Evolutionary conservation across 1,140 invertebrate genomes (phyloP).

Genomic region (Eupeodes corollae): DNA sequence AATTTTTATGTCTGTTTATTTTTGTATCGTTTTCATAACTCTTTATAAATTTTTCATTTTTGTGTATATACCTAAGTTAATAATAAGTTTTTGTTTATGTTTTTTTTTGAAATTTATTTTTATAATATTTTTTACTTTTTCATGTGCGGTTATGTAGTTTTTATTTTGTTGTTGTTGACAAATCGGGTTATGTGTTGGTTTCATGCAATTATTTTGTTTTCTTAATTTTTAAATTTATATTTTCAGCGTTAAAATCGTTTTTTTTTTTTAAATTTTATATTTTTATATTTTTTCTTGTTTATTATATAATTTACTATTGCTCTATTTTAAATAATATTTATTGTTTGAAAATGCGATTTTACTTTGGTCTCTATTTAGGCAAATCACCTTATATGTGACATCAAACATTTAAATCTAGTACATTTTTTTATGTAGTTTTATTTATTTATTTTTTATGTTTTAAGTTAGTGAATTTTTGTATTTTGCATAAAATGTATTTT

Average conservation of each 20-base stretch:
- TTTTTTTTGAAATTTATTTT: constrained; percentile 1
- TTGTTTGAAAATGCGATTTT: too few species aligned
- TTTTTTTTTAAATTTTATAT: constrained; percentile 2
- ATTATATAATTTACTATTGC: not conserved
- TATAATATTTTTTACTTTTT: not conserved
- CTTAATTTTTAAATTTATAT: not conserved
- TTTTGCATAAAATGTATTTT: too few species aligned
- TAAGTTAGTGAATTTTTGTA: too few species aligned
- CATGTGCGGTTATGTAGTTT: not conserved
- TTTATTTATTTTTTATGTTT: too few species aligned
- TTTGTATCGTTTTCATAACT: not conserved
- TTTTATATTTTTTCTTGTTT: constrained; percentile 1
- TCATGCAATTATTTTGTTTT: not conserved
- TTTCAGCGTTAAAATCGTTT: not conserved
- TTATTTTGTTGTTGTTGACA: not conserved
- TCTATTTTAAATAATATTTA: too few species aligned
- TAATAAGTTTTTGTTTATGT: not conserved
- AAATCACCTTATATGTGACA: too few species aligned
- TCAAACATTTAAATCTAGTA: too few species aligned
- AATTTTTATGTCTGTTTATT: not conserved
- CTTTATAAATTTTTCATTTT: not conserved
- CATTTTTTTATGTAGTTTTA: too few species aligned
- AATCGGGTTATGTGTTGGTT: too few species aligned
- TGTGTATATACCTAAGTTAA: constrained; percentile 2
- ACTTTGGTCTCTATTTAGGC: too few species aligned